Evolutionary conservation across 2,888 invertebrate genomes (phyloP), one percentile per base, ranked within the genome.

Genomic region (Cheilosia scutellata): DNA sequence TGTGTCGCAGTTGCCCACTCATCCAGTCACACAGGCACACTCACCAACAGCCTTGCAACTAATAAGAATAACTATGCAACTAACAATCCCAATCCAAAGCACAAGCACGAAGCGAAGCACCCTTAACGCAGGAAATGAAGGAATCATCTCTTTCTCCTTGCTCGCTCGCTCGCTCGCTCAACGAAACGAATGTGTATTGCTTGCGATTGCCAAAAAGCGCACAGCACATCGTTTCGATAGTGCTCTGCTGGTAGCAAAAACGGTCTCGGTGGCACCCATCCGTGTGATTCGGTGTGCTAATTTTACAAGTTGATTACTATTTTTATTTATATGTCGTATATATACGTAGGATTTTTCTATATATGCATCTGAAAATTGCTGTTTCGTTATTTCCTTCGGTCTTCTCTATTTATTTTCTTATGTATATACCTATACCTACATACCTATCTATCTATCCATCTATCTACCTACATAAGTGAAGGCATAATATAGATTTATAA

Each of bases 141-240:
- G 53, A 42, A 62, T 57, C 40, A 53, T 66, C 51, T 9, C 13
- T 13, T 27, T 27, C 0, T 20, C 20, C 25, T 16, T 7, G 44
- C 16, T n/a, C 47, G 42, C 20, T 71, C 78, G 20, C 25, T 16
- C 20, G 44, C 16, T n/a, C 47, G 42, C 20, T 71, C 78, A 75
- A 74, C 76, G 82, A 80, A 75, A 74, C 77, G 80, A 82, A 87
- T 88, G 88, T 88, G 37, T 11, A 37, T 11, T 20, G 20, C 9
- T 37, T 11, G 37, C 4, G 4, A 90, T 89, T 90, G 90, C 89
- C 89, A 90, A 88, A 90, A 84, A 89, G 87, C 89, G 89, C 89
- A 90, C 90, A 89, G 89, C 86, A 88, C 63, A 88, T 87, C 88
- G 74, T 27, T 77, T 47, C 47, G 47, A 7, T 20, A 76, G 82